Percentiles rank a stretch among this genome's conserved stretches.
phyloP scores from a whole-genome alignment of 2,888 invertebrate genomes.

The Agrotis exclamationis region DNA sequence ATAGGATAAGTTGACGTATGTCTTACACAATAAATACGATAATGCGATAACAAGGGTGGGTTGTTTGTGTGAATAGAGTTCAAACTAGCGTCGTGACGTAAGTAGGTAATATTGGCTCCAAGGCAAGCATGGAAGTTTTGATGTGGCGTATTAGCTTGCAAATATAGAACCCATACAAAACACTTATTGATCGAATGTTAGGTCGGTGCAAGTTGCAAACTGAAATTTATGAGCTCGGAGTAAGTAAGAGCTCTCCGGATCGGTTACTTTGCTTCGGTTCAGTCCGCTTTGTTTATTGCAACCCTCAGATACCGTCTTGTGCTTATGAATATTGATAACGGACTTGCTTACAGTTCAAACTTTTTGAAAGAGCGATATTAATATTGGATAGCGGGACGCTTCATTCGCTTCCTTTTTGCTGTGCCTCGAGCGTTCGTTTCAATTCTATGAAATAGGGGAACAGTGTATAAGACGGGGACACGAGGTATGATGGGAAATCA shows the following conservation, averaged over 20 bases:
- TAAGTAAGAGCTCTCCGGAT: conserved; percentile 84
- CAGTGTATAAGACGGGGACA: too few species aligned
- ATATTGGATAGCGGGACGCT: conserved; percentile 76
- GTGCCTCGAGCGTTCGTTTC: conserved; percentile 39
- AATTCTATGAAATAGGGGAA: conserved; percentile 56
- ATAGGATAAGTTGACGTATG: conserved; percentile 38
- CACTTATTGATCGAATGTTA: conserved; percentile 90
- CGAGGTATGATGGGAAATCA: too few species aligned
- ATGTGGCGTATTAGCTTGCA: conserved; percentile 89
- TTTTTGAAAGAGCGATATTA: conserved; percentile 84
- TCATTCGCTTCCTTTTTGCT: conserved; percentile 74
- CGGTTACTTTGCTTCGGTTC: conserved; percentile 83
- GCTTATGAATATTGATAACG: conserved; percentile 90
- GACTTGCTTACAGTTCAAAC: conserved; percentile 81
- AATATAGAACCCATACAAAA: conserved; percentile 90
- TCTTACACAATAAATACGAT: conserved; percentile 53
- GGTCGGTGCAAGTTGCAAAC: conserved; percentile 89
- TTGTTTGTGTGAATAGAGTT: conserved; percentile 60
- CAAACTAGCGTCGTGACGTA: conserved; percentile 73
- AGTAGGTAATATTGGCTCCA: conserved; percentile 82
- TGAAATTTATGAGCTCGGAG: conserved; percentile 88
- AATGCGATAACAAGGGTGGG: conserved; percentile 50
- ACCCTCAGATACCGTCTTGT: conserved; percentile 84
- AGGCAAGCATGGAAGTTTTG: conserved; percentile 85
- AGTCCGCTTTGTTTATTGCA: conserved; percentile 87